Evolutionary conservation across 2,888 invertebrate genomes (phyloP).

Genomic region (Pseudeuparius sepicola): DNA sequence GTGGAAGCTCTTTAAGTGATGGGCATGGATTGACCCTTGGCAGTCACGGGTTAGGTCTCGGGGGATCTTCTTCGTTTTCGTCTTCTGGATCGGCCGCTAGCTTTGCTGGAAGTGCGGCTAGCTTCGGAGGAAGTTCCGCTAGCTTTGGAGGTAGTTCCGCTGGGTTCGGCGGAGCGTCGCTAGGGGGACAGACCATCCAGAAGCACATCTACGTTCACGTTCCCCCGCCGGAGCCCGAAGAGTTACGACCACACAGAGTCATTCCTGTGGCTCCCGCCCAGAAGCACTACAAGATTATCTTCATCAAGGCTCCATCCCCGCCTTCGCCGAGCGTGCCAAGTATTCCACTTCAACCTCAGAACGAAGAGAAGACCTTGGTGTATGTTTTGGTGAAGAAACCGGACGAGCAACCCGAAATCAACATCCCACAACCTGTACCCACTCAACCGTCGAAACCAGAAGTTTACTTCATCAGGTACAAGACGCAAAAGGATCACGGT

Average conservation of each 20-base stretch:
- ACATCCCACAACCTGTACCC: conserved; percentile 65
- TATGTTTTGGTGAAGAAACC: conserved; percentile 84
- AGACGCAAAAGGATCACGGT: conserved; percentile 50
- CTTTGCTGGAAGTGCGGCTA: too few species aligned
- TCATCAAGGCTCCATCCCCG: conserved; percentile 24
- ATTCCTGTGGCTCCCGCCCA: conserved; percentile 20
- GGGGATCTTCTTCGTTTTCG: conserved; percentile 6
- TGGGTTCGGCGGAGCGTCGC: too few species aligned
- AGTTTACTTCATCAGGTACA: conserved; percentile 83
- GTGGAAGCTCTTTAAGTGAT: too few species aligned
- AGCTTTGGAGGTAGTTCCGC: too few species aligned
- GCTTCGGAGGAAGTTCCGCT: too few species aligned
- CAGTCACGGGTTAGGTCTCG: too few species aligned
- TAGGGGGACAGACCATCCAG: conserved; percentile 43
- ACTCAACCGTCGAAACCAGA: conserved; percentile 82
- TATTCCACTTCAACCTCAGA: conserved; percentile 65
- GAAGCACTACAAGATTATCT: conserved; percentile 24
- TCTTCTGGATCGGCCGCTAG: too few species aligned
- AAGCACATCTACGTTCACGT: conserved; percentile 85
- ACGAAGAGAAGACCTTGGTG: conserved; percentile 80
- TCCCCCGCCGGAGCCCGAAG: conserved; percentile 61
- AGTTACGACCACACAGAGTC: conserved; percentile 26
- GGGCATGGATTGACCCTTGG: too few species aligned
- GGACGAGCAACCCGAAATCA: conserved; percentile 71
- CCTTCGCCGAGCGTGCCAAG: conserved; percentile 68